Percentiles rank a stretch among this genome's conserved stretches.
These are phyloP conservation scores for Kryphioiulus occultus DNA, from an alignment of 2,888 invertebrate species.

Conservation along the genomic window DNA sequence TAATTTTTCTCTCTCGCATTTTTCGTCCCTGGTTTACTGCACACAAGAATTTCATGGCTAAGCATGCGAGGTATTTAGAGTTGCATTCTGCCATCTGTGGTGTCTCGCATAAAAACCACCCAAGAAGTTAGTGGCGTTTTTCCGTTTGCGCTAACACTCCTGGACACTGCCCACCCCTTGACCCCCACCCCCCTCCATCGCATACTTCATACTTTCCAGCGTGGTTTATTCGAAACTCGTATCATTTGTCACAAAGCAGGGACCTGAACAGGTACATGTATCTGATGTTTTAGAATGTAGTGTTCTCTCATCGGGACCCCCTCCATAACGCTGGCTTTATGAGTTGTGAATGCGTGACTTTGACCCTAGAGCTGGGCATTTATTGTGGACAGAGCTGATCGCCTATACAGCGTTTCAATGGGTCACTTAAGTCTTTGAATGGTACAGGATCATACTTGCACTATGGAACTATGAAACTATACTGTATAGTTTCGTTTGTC, in stretches of 20 bases:
- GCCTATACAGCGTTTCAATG: background rate
- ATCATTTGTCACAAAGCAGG: background rate
- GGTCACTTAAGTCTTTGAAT: background rate
- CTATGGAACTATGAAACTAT: background rate
- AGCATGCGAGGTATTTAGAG: slow-evolving; percentile 2
- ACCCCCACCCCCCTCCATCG: background rate
- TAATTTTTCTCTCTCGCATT: background rate
- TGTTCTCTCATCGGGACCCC: background rate
- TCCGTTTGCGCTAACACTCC: background rate
- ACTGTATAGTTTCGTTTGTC: background rate
- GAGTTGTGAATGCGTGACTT: background rate
- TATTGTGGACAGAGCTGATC: background rate
- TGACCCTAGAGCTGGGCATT: background rate
- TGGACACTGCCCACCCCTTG: slow-evolving; percentile 10
- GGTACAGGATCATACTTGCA: background rate
- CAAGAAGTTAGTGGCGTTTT: background rate
- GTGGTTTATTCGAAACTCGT: background rate
- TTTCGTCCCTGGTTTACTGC: background rate
- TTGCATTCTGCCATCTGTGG: slow-evolving; percentile 20
- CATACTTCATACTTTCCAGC: slow-evolving; percentile 9
- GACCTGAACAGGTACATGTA: background rate
- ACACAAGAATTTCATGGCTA: background rate
- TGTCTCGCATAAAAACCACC: slow-evolving; percentile 27
- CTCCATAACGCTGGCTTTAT: background rate
- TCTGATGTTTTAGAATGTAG: background rate